Base-by-base conservation (phyloP, 2,888 invertebrate genomes). In the Pyrgus malvae region DNA sequence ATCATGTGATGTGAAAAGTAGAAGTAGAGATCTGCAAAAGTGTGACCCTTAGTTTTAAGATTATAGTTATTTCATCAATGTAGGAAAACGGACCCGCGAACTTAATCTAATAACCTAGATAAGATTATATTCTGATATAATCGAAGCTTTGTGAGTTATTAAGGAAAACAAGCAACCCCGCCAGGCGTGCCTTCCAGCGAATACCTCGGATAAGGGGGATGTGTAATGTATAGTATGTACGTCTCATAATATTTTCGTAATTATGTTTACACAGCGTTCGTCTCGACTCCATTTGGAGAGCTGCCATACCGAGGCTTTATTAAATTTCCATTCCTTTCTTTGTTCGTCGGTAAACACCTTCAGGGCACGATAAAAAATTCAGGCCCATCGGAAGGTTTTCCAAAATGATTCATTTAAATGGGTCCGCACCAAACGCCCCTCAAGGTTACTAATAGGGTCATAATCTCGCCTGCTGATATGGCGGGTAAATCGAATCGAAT, bases 401-500 rank as follows among this genome's bases (percentile, higher is more conserved):
- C 6, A 17, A 40, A 23, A 33, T 41, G 16, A 66, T 57, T 59
- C 58, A 65, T 63, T 58, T 66, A 65, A 54, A 48, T 45, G 61
- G 62, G 57, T 56, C 54, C 44, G 58, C 58, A 55, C 55, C 60
- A 63, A 66, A 62, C 60, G 38, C 60, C 62, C 63, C 57, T 49
- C 58, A 63, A 67, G 54, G 63, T 64, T 61, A 68, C 69, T 74
- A 76, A 76, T 70, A 67, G 70, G 69, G 65, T 57, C 64, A 72
- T 71, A 68, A 69, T 70, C 68, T 70, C 55, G 37, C 64, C 58
- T 60, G 55, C 57, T 64, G 63, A 70, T 72, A 68, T 67, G 66
- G 62, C 65, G 66, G 72, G 72, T 72, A 70, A 80, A 79, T 81
- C 75, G 76, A 81, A 86, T 85, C 80, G 82, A 84, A 84, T 84